Base-by-base conservation (phyloP, 2,113 vertebrate species). In the Megaceryle torquata region DNA sequence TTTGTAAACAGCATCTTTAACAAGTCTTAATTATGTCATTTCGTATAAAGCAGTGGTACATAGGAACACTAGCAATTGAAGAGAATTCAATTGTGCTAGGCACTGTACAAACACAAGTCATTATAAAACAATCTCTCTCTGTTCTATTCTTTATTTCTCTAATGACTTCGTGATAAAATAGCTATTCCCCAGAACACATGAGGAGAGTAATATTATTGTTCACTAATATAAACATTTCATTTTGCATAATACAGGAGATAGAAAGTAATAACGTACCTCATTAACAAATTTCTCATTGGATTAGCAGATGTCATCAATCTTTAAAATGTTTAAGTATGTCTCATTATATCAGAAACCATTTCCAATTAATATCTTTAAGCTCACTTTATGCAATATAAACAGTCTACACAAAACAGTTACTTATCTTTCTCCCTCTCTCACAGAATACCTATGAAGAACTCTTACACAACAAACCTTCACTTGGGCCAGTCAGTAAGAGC, bases 191-290 rank as follows among this genome's bases (percentile, higher is more conserved):
- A 97, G 87, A 18, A 91, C n/a, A 54, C 91, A 93, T 41, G 95
- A 56, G 46, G 88, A 96, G 82, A 82, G 50, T 78, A 85, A 86
- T 44, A 86, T 56, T 85, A 87, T 43, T 81, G 53, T 53, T 96
- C 63, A 75, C 43, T 88, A 97, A 92, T 95, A 96, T 88, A 95
- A 83, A 59, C 92, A 94, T 85, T 96, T 88, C 29, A 96, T 95
- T 97, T 93, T 92, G 65, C 37, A 86, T 82, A 95, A 85, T 54
- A 87, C 86, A 82, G 44, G 65, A 92, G 77, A 43, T 46, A 86
- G 48, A 92, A 95, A 89, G 44, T 51, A 95, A 92, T 79, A 95
- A 92, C 7, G 1, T 65, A 85, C 77, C 93, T 96, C 90, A 96
- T 95, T 96, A 96, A 81, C 89, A 94, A 89, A 86, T 71, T 93